A percentile compares a stretch with the other conserved stretches of the same genome.
Evolutionary conservation across 2,797 vertebrate genomes (phyloP).

Genomic region (Poeciliopsis turneri): DNA sequence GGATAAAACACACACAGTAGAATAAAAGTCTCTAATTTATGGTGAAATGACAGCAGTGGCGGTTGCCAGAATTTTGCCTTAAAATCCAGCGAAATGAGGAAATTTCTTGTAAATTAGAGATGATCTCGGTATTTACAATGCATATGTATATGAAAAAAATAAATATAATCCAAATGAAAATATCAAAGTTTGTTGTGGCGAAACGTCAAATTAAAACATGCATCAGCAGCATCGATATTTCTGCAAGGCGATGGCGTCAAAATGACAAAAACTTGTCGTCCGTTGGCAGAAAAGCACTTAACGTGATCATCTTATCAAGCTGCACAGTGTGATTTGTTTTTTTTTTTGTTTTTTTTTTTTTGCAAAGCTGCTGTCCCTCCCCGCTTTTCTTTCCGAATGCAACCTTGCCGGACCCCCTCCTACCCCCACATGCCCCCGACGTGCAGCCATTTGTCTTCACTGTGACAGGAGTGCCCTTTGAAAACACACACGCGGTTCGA

Average conservation of each 20-base stretch:
- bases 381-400: neutral
- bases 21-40: neutral
- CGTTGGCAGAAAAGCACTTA: neutral
- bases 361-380: neutral
- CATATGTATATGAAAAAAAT: no score
- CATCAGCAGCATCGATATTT: neutral
- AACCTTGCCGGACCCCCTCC: neutral
- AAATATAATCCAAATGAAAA: no score
- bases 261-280: neutral
- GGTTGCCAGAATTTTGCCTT: no score
- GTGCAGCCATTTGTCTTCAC: conserved; percentile 14
- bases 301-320: neutral
- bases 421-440: neutral
- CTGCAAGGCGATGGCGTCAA: neutral
- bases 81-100: no score
- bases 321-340: neutral
- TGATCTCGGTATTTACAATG: no score
- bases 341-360: neutral
- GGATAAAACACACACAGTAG: neutral
- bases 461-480: conserved; percentile 35
- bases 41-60: no score
- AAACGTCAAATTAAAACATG: neutral
- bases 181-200: neutral
- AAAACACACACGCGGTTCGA: conserved; percentile 11
- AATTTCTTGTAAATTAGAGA: no score